Evolutionary conservation across 2,797 vertebrate species (phyloP).

Genomic region (Netta rufina): DNA sequence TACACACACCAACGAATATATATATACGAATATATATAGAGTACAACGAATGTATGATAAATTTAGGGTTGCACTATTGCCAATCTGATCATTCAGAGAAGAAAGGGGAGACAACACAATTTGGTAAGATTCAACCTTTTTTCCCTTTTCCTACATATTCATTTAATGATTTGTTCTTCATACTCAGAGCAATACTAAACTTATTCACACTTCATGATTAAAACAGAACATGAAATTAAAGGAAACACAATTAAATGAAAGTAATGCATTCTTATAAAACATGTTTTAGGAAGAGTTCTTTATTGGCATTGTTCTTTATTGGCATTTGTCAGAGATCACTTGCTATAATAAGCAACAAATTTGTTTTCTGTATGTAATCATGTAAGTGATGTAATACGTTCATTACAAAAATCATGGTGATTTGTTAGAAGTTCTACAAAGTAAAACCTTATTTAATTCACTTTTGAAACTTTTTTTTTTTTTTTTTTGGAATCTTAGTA

Average conservation of each 20-base stretch:
- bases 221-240: neutral
- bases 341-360: neutral
- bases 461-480: neutral
- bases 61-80: neutral
- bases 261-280: neutral
- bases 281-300: neutral
- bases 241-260: neutral
- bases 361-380: neutral
- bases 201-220: neutral
- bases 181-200: neutral
- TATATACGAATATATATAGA: too few relatives aligned
- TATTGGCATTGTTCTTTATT: neutral
- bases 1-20: too few relatives aligned
- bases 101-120: neutral
- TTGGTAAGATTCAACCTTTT: neutral
- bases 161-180: neutral
- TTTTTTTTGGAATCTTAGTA: neutral
- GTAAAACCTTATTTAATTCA: neutral
- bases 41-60: neutral
- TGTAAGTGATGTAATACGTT: neutral
- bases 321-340: neutral
- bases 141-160: neutral
- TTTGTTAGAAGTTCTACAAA: neutral
- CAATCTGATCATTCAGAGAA: neutral
- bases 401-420: neutral